Conservation (phyloP, 2,797 vertebrate genomes). For the Psittacula derbiana region DNA sequence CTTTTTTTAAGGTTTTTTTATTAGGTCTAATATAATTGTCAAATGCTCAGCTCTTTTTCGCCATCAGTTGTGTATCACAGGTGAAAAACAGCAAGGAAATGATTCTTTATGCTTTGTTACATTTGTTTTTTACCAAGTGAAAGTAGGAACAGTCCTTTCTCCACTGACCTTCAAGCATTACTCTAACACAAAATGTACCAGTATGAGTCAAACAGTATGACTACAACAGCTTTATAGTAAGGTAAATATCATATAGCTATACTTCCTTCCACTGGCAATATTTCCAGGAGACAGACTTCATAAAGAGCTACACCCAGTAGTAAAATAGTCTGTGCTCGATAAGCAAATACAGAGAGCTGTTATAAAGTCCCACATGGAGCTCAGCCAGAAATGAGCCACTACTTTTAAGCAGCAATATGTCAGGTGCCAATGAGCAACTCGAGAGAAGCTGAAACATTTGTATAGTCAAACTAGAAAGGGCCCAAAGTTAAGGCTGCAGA, state of each 20-base stretch:
- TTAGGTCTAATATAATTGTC: neutral
- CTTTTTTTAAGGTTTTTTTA: neutral
- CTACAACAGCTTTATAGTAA: neutral
- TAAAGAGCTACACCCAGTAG: constrained; percentile 41
- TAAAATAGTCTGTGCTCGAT: constrained; percentile 40
- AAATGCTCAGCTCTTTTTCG: neutral
- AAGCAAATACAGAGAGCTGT: constrained; percentile 30
- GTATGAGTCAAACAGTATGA: neutral
- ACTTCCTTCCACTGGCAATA: neutral
- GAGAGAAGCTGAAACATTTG: neutral
- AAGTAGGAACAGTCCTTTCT: neutral
- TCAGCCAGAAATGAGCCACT: neutral
- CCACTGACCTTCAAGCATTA: neutral
- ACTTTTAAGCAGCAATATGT: neutral
- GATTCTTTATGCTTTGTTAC: neutral
- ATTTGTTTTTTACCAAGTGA: neutral
- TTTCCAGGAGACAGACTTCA: constrained; percentile 28
- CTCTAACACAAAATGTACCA: neutral
- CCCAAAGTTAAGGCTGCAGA: neutral
- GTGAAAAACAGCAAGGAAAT: neutral
- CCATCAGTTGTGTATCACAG: neutral
- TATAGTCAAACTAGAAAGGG: neutral
- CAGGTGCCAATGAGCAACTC: constrained; percentile 3
- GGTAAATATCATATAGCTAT: constrained; percentile 27
- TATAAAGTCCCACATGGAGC: constrained; percentile 1